Percentiles rank a stretch among this genome's conserved stretches.
Evolutionary conservation across 2,113 vertebrate species (phyloP).

Genomic region (Acanthisitta chloris): DNA sequence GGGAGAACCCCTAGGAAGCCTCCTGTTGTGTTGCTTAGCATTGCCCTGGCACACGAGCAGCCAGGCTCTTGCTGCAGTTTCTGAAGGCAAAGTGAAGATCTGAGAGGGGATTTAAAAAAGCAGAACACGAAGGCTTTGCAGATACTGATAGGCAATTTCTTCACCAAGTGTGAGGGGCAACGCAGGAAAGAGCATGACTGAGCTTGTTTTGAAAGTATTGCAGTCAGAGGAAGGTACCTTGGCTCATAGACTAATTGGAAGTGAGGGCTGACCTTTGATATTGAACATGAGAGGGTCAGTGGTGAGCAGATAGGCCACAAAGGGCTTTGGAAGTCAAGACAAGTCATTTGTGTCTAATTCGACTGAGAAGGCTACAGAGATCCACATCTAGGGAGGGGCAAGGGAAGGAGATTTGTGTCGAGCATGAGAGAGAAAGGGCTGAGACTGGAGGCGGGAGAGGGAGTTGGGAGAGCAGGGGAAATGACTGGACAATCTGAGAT

Average conservation of each 20-base stretch:
- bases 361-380: slow-evolving; percentile 17
- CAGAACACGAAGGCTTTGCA: neutral
- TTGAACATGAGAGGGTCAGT: slow-evolving; percentile 54
- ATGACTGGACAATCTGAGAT: slow-evolving; percentile 27
- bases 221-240: slow-evolving; percentile 17
- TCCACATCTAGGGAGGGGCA: neutral
- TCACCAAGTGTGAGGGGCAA: neutral
- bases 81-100: neutral
- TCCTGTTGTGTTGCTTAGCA: neutral
- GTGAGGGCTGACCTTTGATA: slow-evolving; percentile 42
- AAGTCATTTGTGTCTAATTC: slow-evolving; percentile 56
- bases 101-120: neutral
- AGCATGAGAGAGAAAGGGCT: slow-evolving; percentile 12
- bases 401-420: neutral
- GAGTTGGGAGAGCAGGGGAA: slow-evolving; percentile 8
- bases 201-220: slow-evolving; percentile 28
- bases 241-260: slow-evolving; percentile 54
- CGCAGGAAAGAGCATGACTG: slow-evolving; percentile 12
- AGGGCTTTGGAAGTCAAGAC: slow-evolving; percentile 44
- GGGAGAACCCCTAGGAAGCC: neutral
- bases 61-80: neutral
- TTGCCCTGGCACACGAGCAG: neutral
- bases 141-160: neutral
- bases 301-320: slow-evolving; percentile 34
- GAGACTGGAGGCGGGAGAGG: slow-evolving; percentile 19